phyloP scores from a whole-genome alignment of 1,140 invertebrate species.

The Thaumatotibia leucotreta region DNA sequence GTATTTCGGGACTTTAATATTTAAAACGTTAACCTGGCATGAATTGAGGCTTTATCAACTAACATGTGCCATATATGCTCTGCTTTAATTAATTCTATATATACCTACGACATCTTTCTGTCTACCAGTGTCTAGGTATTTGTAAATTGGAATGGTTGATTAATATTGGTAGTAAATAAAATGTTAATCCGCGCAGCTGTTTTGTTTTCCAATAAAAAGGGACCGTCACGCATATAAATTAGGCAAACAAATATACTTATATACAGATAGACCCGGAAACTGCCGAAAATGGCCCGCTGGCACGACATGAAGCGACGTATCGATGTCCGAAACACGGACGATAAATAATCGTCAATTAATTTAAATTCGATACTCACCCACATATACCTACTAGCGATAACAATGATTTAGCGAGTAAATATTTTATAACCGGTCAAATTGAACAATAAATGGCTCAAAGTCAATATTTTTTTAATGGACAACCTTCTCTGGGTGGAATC shows the following conservation, averaged over 20 bases:
- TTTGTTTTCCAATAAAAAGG: slow-evolving; percentile 38
- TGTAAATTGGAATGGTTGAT: not conserved
- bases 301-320: slow-evolving; percentile 33
- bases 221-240: slow-evolving; percentile 52
- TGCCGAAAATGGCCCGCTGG: slow-evolving; percentile 51
- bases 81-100: too few species aligned
- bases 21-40: not conserved
- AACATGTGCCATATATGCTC: too few species aligned
- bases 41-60: not conserved
- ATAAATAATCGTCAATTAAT: slow-evolving; percentile 63
- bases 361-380: slow-evolving; percentile 63
- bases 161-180: not conserved
- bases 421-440: slow-evolving; percentile 24
- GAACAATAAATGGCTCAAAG: slow-evolving; percentile 23
- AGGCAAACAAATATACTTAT: slow-evolving; percentile 33
- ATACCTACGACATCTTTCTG: not conserved
- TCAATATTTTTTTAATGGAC: slow-evolving; percentile 23
- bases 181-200: slow-evolving; percentile 21
- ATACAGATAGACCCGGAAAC: slow-evolving; percentile 58
- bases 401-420: slow-evolving; percentile 52
- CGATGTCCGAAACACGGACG: slow-evolving; percentile 47
- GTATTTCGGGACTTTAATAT: not conserved
- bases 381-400: slow-evolving; percentile 39
- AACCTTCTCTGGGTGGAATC: slow-evolving; percentile 20
- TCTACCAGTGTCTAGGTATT: not conserved